Evolutionary conservation across 2,113 vertebrate genomes (phyloP), one percentile per base, ranked within the genome.

Genomic region (Pseudorasbora parva): DNA sequence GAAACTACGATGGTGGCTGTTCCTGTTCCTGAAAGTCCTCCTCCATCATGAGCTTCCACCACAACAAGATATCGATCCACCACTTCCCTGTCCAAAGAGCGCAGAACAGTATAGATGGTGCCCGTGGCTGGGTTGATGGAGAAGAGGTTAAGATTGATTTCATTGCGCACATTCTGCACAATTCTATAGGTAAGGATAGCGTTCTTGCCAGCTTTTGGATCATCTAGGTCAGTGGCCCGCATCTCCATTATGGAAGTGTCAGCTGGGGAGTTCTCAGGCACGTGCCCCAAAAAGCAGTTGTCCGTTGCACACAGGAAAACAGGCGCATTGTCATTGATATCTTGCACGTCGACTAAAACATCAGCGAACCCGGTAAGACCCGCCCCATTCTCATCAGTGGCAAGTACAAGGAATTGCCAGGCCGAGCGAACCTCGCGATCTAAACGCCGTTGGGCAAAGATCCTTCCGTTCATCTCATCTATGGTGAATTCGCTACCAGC

Each of bases 361-460:
- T 97, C 96, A n/a, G 96, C 95, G 54, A 97, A 97, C 30, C 96
- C 96, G 0, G 96, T 97, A 57, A 97, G 92, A 0, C 96, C 96
- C 0, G 95, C 92, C 0, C 96, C 96, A 0, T 88, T 94, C 69
- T 97, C 96, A 49, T 97, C 96, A 0, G 96, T 97, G 8, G 96
- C 96, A 1, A 97, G 94, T 11, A 97, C 96, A 0, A 97, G 94
- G 57, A 97, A 96, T 19, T 91, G 93, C 96, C 96, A 97, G 0
- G 81, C 85, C 0, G 94, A 91, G 23, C 90, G 92, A 77, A 95
- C 95, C 74, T 97, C 96, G 0, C 96, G 93, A 90, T 97, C 95
- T 19, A 97, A 73, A 12, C 90, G 93, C 10, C 82, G 93, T 11
- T 94, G 94, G 7, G 92, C 92, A 0, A 92, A 94, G 88, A 97